A percentile compares a stretch with the other conserved stretches of the same genome.
phyloP scores from a whole-genome alignment of 1,140 invertebrate species.

The Pentalonia nigronervosa region DNA sequence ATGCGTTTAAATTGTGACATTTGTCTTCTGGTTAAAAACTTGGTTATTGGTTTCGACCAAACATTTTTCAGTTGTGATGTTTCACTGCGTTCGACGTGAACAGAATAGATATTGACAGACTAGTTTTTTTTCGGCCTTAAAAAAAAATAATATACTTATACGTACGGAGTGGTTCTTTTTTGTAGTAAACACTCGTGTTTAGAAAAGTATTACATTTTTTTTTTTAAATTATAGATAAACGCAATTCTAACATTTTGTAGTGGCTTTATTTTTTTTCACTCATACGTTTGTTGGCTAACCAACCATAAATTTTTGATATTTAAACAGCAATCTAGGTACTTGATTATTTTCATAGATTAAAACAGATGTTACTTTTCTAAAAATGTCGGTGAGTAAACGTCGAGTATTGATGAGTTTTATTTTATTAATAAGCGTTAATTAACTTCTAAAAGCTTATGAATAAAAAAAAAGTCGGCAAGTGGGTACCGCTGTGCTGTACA shows the following conservation, averaged over 20 bases:
- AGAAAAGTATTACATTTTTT: background rate
- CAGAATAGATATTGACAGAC: background rate
- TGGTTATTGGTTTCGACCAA: background rate
- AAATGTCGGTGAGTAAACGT: too few relatives aligned
- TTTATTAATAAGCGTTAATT: too few relatives aligned
- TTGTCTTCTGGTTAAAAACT: background rate
- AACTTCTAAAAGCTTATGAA: background rate
- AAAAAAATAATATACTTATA: background rate
- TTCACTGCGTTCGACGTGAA: background rate
- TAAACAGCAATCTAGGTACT: background rate
- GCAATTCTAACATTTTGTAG: background rate
- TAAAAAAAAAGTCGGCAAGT: too few relatives aligned
- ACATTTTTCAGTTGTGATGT: background rate
- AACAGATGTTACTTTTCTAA: background rate
- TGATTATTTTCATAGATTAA: background rate
- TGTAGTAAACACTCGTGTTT: background rate
- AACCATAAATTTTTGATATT: background rate
- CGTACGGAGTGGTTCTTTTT: background rate
- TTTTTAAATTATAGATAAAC: background rate
- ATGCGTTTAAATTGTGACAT: background rate
- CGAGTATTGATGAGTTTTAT: too few relatives aligned
- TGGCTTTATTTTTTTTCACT: background rate
- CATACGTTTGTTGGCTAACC: background rate
- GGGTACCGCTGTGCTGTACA: too few relatives aligned
- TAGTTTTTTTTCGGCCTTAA: background rate